Percentiles rank a stretch among this genome's conserved stretches.
Evolutionary conservation across 2,888 invertebrate genomes (phyloP).

Genomic region (Sinhomidia bicolor): DNA sequence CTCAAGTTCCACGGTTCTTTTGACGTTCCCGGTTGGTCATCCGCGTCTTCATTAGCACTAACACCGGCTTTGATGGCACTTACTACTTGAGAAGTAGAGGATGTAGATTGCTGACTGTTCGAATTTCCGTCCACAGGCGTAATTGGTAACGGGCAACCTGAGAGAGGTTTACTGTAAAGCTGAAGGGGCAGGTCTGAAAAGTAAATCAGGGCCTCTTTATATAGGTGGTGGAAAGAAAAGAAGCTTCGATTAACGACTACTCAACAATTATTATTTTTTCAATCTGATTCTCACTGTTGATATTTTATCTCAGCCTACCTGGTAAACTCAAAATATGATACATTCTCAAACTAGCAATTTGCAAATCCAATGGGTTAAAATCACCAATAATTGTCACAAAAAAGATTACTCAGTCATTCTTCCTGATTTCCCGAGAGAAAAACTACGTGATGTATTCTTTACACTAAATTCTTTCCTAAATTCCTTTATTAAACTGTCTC

Average conservation of each 20-base stretch:
- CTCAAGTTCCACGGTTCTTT: background rate
- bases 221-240: background rate
- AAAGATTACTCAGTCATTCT: too few relatives aligned
- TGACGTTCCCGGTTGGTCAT: slow-evolving; percentile 24
- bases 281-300: background rate
- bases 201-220: background rate
- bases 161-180: background rate
- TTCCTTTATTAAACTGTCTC: too few relatives aligned
- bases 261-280: background rate
- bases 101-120: slow-evolving; percentile 12
- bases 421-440: too few relatives aligned
- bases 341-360: slow-evolving; percentile 18
- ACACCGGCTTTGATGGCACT: background rate
- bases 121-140: background rate
- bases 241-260: background rate
- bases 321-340: slow-evolving; percentile 36
- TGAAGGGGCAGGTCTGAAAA: slow-evolving; percentile 32
- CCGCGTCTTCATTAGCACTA: background rate
- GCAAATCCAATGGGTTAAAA: background rate
- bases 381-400: background rate
- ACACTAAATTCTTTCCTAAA: too few relatives aligned
- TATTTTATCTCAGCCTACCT: background rate
- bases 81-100: background rate
- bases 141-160: background rate
- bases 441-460: too few relatives aligned